These are phyloP conservation scores for Magallana angulata DNA, from an alignment of 1,140 invertebrate genomes.

Conservation along the genomic window DNA sequence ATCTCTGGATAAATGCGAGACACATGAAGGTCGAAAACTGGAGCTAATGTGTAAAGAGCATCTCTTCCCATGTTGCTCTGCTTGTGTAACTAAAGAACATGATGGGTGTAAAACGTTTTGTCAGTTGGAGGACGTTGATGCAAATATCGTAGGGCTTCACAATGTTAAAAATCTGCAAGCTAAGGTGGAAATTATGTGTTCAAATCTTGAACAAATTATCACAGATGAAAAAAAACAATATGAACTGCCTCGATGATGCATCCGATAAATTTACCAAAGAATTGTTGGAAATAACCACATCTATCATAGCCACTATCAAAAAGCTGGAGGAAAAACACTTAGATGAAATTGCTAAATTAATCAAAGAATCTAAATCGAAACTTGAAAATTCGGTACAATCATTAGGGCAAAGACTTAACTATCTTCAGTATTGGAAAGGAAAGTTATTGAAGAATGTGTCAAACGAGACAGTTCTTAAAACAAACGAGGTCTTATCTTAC, in stretches of 20 bases:
- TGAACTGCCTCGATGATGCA: not conserved
- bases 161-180: not conserved
- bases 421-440: not conserved
- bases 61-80: not conserved
- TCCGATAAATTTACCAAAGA: not conserved
- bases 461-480: not conserved
- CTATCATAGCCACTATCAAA: not conserved
- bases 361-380: not conserved
- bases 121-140: not conserved
- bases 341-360: not conserved
- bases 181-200: not conserved
- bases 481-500: not conserved
- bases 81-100: constrained; percentile 9
- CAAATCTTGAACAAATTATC: not conserved
- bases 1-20: not conserved
- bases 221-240: not conserved
- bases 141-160: not conserved
- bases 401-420: not conserved
- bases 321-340: not conserved
- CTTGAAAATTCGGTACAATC: not conserved
- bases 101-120: not conserved
- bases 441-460: not conserved
- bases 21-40: not conserved
- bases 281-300: not conserved
- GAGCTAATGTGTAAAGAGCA: not conserved